Conservation (phyloP, 2,888 invertebrate genomes). For the Sphecodes monilicornis region DNA sequence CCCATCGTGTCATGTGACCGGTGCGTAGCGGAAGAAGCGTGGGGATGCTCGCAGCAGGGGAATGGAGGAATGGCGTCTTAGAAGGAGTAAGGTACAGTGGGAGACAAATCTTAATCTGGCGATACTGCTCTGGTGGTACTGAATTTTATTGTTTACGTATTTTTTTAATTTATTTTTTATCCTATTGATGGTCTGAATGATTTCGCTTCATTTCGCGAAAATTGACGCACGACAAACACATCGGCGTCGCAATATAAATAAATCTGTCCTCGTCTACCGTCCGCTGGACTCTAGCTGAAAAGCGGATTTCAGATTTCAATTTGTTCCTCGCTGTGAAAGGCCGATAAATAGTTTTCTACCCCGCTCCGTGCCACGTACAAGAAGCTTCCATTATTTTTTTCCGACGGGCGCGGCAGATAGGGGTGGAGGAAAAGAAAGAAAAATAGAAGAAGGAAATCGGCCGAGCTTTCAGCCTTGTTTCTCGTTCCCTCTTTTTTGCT, state of each 20-base stretch:
- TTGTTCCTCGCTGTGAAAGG: slow-evolving; percentile 46
- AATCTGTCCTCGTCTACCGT: slow-evolving; percentile 30
- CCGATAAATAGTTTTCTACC: slow-evolving; percentile 58
- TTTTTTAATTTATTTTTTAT: neutral
- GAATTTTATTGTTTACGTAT: neutral
- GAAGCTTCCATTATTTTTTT: slow-evolving; percentile 34
- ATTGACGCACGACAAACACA: slow-evolving; percentile 14
- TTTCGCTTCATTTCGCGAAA: slow-evolving; percentile 21
- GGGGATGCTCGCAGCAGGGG: too few species aligned
- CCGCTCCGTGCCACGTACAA: slow-evolving; percentile 25
- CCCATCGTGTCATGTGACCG: too few species aligned
- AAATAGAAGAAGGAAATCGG: slow-evolving; percentile 10
- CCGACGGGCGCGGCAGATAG: neutral
- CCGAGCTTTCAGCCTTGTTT: neutral
- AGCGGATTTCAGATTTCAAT: slow-evolving; percentile 55
- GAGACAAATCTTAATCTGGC: too few species aligned
- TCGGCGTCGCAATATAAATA: slow-evolving; percentile 36
- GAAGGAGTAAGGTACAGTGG: too few species aligned
- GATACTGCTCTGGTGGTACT: too few species aligned
- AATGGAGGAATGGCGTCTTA: too few species aligned
- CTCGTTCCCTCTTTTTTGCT: slow-evolving; percentile 1
- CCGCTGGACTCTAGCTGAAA: slow-evolving; percentile 27
- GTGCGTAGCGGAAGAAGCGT: neutral
- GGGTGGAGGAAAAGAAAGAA: neutral
- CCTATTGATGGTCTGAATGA: neutral